These are phyloP conservation scores for Machaerirhynchus nigripectus DNA, from an alignment of 2,113 vertebrate species.

Conservation along the genomic window DNA sequence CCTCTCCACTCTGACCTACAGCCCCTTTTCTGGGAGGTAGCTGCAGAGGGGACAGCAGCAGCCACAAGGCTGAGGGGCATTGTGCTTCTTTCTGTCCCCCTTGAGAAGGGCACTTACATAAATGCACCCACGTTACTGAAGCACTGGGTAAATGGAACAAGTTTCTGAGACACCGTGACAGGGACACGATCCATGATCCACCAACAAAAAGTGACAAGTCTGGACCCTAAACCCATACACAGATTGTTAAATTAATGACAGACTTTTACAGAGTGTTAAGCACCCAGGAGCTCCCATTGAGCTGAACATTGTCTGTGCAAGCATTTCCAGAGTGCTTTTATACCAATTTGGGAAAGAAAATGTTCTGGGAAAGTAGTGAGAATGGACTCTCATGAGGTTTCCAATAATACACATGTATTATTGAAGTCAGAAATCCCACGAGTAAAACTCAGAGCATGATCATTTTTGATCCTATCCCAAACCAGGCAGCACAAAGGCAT, in stretches of 20 bases:
- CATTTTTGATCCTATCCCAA: conserved; percentile 57
- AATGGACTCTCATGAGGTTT: conserved; percentile 55
- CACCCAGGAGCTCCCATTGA: neutral
- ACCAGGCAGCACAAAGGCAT: conserved; percentile 41
- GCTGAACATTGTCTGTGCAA: neutral
- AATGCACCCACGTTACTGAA: neutral
- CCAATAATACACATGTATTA: conserved; percentile 55
- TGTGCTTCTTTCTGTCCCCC: neutral
- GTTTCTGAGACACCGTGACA: neutral
- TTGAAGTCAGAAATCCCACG: conserved; percentile 54
- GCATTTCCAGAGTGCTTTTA: neutral
- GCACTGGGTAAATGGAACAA: neutral
- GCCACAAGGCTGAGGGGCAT: neutral
- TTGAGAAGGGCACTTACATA: neutral
- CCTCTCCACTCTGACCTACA: neutral
- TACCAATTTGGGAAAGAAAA: conserved; percentile 44
- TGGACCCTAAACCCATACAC: neutral
- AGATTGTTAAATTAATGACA: conserved; percentile 10
- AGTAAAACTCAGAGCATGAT: conserved; percentile 4
- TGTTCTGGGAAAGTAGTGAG: conserved; percentile 44
- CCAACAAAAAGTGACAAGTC: neutral
- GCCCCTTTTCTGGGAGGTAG: neutral
- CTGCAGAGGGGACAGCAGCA: neutral
- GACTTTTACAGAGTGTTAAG: conserved; percentile 21
- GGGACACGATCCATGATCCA: neutral